Conservation (phyloP, 2,888 invertebrate genomes). For the Nemurella pictetii region DNA sequence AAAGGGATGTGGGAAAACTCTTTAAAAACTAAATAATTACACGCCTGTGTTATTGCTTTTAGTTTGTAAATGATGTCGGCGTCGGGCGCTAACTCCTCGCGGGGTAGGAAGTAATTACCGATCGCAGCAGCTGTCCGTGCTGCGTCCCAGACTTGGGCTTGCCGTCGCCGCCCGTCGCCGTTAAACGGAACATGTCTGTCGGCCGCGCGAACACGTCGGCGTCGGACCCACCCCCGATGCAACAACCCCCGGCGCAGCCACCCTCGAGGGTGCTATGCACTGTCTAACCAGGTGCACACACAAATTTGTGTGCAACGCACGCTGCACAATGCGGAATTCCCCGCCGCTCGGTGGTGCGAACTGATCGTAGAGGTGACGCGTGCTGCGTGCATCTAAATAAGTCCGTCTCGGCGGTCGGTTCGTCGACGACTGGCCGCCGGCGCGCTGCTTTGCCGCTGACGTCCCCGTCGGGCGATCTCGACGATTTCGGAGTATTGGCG, state of each 20-base stretch:
- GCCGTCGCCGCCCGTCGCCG: neutral
- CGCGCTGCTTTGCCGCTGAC: neutral
- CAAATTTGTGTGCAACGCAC: neutral
- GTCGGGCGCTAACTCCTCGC: neutral
- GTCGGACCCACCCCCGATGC: neutral
- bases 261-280: too few relatives aligned
- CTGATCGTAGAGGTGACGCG: neutral
- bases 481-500: conserved; percentile 2
- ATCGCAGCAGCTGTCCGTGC: neutral
- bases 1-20: too few relatives aligned
- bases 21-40: neutral
- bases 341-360: too few relatives aligned
- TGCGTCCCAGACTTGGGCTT: neutral
- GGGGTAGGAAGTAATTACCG: neutral
- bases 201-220: too few relatives aligned
- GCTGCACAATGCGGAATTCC: neutral
- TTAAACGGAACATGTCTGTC: neutral
- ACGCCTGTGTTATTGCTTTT: neutral
- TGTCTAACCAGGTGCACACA: too few relatives aligned
- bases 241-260: neutral
- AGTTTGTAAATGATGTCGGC: neutral
- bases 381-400: neutral
- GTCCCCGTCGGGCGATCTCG: neutral
- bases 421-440: neutral
- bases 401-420: neutral